Conservation (phyloP, 2,113 vertebrate genomes). For the Larimichthys polyactis region DNA sequence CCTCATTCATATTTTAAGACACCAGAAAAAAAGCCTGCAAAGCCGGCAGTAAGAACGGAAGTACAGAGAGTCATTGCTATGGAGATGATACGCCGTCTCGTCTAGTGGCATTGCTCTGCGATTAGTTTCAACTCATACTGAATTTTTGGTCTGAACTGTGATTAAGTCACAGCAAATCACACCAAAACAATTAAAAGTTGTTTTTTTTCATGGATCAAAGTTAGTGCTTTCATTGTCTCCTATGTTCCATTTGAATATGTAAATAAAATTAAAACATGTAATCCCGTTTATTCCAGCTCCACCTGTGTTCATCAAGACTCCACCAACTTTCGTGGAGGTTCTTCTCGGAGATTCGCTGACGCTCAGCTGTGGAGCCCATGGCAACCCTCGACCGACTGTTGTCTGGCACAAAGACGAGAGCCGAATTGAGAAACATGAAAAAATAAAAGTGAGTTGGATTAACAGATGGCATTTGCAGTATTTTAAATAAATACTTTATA, state of each 20-base stretch:
- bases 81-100: no score
- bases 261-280: neutral
- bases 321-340: conserved; percentile 90
- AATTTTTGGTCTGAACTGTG: no score
- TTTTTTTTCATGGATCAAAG: neutral
- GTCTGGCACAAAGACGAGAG: conserved; percentile 90
- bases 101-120: no score
- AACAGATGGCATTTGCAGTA: conserved; percentile 52
- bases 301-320: conserved; percentile 90
- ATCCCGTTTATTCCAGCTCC: conserved; percentile 84
- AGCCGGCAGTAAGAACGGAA: no score
- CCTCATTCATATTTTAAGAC: no score
- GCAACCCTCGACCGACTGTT: conserved; percentile 91
- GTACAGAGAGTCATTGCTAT: no score
- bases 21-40: no score
- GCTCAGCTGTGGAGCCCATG: conserved; percentile 89
- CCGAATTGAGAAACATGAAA: conserved; percentile 83
- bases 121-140: no score
- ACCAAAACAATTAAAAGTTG: neutral
- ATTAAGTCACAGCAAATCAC: neutral
- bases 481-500: conserved; percentile 49
- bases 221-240: neutral
- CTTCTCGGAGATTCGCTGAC: conserved; percentile 86
- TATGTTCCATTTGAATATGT: neutral
- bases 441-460: conserved; percentile 85